Base-by-base conservation (phyloP, 2,888 invertebrate species). In the Lagria hirta region DNA sequence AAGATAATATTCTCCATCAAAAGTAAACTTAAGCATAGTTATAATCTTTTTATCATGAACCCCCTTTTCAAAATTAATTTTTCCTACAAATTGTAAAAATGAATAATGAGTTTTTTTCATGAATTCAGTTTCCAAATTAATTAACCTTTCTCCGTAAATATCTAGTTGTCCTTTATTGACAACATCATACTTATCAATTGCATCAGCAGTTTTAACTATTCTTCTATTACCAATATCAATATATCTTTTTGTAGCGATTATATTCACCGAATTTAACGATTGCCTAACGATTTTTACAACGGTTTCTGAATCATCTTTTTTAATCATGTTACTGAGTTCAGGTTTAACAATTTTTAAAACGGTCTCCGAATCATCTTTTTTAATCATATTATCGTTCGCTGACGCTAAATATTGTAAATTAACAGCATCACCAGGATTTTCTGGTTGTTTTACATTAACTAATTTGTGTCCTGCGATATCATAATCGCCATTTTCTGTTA, bases 401-500 rank as follows among this genome's bases (percentile, higher is more conserved):
- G 27, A 26, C 27, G 10, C 27, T 26, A 26, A 26, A 26, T 26
- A 26, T 26, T 26, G 27, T 26, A 26, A 26, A 26, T 26, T 26
- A 26, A 26, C 27, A 26, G 27, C 27, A 26, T 26, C 27, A n/a
- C 28, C 16, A 7, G 28, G 28, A 28, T 28, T 28, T 28, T 28
- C 16, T 28, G 28, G 28, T 28, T 28, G 28, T 28, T 28, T 28
- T 28, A 28, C 28, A 28, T 18, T 18, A 18, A 18, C 20, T 18
- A 18, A 18, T 18, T 18, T 18, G 20, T 18, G 20, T 6, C 20
- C 20, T n/a, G n/a, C n/a, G n/a, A n/a, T n/a, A 23, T 27, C 27
- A 27, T 27, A 27, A 27, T 35, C 35, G 16, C 35, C 35, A 17
- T 35, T 35, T 35, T 35, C 35, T 35, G 22, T 35, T 35, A 35